Evolutionary conservation across 1,140 invertebrate genomes (phyloP).

Genomic region (Agraylea sexmaculata): DNA sequence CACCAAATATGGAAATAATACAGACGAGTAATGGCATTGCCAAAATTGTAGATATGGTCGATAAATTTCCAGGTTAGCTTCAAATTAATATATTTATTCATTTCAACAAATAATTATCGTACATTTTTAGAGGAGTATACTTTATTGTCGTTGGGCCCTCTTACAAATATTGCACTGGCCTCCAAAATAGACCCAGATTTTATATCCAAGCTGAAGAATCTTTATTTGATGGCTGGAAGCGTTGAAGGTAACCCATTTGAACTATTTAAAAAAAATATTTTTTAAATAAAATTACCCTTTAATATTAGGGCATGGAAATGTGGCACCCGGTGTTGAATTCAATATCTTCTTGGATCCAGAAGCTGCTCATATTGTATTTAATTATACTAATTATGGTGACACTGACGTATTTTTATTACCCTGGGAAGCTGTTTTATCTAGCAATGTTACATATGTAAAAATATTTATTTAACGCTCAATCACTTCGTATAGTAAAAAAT

Average conservation of each 20-base stretch:
- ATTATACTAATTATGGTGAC: conserved; percentile 23
- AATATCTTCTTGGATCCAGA: conserved; percentile 56
- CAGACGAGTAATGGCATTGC: conserved; percentile 34
- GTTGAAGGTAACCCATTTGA: conserved; percentile 37
- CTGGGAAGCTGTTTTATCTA: conserved; percentile 32
- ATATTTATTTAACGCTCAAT: too few species aligned
- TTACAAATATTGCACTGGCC: conserved; percentile 63
- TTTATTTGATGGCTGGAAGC: conserved; percentile 65
- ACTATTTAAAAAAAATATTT: conserved; percentile 1
- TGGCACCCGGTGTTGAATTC: conserved; percentile 44
- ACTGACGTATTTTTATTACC: conserved; percentile 29
- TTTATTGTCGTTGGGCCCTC: conserved; percentile 54
- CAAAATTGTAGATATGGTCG: conserved; percentile 29
- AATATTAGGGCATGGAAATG: conserved; percentile 35
- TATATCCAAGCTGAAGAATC: conserved; percentile 43
- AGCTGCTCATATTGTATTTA: conserved; percentile 46
- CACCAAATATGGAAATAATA: conserved; percentile 26
- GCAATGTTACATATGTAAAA: conserved; percentile 25
- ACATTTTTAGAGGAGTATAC: conserved; percentile 33
- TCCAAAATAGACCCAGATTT: conserved; percentile 51
- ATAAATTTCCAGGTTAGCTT: conserved; percentile 31
- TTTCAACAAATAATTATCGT: conserved; percentile 6
- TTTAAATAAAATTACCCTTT: neutral
- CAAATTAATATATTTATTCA: conserved; percentile 1
- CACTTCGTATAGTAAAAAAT: too few species aligned